Percentiles rank a stretch among this genome's conserved stretches.
phyloP scores from a whole-genome alignment of 2,113 vertebrate species.

The Lophochroa leadbeateri region DNA sequence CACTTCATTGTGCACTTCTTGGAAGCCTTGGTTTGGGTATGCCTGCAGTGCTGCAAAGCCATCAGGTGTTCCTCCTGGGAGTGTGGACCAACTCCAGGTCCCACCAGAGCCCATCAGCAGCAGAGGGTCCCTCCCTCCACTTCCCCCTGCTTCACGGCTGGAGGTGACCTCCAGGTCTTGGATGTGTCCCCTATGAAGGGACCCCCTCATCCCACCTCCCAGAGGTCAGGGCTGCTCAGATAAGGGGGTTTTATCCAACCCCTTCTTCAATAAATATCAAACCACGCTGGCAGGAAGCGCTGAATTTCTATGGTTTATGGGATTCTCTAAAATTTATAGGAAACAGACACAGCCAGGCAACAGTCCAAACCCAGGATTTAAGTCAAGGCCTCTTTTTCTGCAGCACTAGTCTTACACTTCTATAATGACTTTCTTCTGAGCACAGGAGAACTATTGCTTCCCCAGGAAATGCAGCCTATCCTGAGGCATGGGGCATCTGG shows the following conservation, averaged over 20 bases:
- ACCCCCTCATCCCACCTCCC: not conserved
- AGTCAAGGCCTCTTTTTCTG: not conserved
- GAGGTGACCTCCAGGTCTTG: not conserved
- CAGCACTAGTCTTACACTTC: not conserved
- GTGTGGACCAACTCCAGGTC: not conserved
- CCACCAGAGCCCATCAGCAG: no score
- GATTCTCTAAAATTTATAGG: not conserved
- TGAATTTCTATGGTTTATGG: not conserved
- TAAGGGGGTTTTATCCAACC: not conserved
- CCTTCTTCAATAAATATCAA: not conserved
- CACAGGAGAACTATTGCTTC: not conserved
- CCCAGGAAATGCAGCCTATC: not conserved
- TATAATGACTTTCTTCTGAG: not conserved
- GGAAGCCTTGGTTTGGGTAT: not conserved
- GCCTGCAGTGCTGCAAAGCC: not conserved
- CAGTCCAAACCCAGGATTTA: not conserved
- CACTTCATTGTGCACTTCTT: not conserved
- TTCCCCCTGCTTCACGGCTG: accelerated
- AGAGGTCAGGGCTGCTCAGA: not conserved
- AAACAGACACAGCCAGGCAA: not conserved
- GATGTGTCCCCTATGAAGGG: accelerated
- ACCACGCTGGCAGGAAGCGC: not conserved
- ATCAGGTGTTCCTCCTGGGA: not conserved
- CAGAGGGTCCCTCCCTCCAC: not conserved
- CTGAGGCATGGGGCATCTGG: not conserved